These are phyloP conservation scores for Drosophila kokeensis DNA, from an alignment of 2,888 invertebrate genomes.

Conservation along the genomic window DNA sequence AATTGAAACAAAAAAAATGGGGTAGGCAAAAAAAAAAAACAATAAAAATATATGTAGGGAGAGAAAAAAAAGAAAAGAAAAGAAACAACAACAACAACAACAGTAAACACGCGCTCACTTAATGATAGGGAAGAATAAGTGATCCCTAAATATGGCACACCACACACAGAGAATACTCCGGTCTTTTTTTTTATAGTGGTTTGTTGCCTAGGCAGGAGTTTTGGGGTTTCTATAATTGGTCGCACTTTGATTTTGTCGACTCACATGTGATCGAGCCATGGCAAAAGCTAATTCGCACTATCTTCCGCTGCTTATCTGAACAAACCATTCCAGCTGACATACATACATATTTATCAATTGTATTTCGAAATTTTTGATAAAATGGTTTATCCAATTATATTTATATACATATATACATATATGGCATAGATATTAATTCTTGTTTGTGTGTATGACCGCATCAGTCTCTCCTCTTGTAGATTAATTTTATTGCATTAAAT, in stretches of 20 bases:
- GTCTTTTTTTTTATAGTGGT: not conserved
- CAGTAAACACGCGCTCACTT: slow-evolving; percentile 60
- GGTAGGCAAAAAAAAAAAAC: slow-evolving; percentile 11
- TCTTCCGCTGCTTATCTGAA: slow-evolving; percentile 6
- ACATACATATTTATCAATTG: not conserved
- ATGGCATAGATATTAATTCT: not conserved
- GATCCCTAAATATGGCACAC: slow-evolving; percentile 28
- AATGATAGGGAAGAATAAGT: slow-evolving; percentile 37
- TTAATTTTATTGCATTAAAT: not conserved
- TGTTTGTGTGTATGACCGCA: not conserved
- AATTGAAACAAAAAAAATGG: slow-evolving; percentile 53
- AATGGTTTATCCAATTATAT: not conserved
- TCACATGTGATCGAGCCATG: slow-evolving; percentile 24
- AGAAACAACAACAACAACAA: not conserved
- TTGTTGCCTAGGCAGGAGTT: slow-evolving; percentile 44
- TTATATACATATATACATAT: not conserved
- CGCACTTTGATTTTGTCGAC: slow-evolving; percentile 47
- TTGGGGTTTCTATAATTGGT: slow-evolving; percentile 44
- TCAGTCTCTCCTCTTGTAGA: not conserved
- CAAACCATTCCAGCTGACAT: not conserved
- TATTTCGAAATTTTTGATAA: not conserved
- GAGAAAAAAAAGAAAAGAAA: slow-evolving; percentile 10
- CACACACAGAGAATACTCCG: not conserved
- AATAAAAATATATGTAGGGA: slow-evolving; percentile 7
- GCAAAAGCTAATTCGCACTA: slow-evolving; percentile 1